Percentiles rank a stretch among this genome's conserved stretches.
Conservation (phyloP, 2,113 vertebrate genomes). For the Poecile atricapillus region DNA sequence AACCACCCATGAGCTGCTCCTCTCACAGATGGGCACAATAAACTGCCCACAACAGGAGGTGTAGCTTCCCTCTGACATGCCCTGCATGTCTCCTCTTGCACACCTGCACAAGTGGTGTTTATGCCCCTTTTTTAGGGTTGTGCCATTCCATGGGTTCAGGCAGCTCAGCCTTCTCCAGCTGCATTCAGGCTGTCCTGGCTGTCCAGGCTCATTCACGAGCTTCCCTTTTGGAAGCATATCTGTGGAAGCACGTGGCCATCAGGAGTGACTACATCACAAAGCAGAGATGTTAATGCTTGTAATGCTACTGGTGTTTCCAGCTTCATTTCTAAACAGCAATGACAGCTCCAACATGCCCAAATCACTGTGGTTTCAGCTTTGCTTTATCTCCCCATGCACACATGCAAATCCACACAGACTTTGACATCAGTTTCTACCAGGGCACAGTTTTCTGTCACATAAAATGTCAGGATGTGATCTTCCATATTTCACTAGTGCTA, state of each 20-base stretch:
- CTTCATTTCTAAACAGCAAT: background rate
- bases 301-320: background rate
- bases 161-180: background rate
- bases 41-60: fast-evolving
- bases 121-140: background rate
- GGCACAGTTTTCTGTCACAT: background rate
- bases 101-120: background rate
- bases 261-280: background rate
- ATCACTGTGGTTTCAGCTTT: background rate
- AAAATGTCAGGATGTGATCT: slow-evolving; percentile 42
- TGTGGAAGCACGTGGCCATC: background rate
- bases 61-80: fast-evolving
- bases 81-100: fast-evolving
- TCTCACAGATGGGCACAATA: background rate
- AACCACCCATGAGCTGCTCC: fast-evolving
- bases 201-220: background rate
- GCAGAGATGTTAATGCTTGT: background rate
- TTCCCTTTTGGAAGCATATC: background rate
- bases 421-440: background rate
- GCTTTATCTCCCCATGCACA: background rate
- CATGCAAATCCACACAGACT: background rate
- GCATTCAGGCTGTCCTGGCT: fast-evolving
- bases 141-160: background rate
- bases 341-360: background rate
- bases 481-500: slow-evolving; percentile 16